Percentiles rank a stretch among this genome's conserved stretches.
phyloP scores from a whole-genome alignment of 2,888 invertebrate species.

The Noctua janthe region DNA sequence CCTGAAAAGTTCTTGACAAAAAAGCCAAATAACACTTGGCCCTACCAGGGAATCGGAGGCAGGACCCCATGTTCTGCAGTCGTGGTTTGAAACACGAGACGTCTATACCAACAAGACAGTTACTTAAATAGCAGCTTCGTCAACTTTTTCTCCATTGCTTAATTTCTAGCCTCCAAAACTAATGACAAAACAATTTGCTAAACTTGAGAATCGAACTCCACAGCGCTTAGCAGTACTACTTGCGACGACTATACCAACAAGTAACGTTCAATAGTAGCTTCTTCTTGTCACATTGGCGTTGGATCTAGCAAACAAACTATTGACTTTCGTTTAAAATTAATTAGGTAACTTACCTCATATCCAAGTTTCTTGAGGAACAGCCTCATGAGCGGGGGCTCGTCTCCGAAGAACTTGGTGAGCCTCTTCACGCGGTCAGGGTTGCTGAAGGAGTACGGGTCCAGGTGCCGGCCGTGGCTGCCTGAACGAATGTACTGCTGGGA shows the following conservation, averaged over 20 bases:
- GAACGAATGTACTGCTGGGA: slow-evolving; percentile 92
- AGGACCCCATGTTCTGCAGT: no score
- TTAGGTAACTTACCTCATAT: slow-evolving; percentile 92
- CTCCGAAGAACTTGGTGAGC: slow-evolving; percentile 97
- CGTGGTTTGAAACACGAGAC: neutral
- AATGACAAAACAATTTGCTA: neutral
- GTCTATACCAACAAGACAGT: neutral
- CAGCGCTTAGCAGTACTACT: neutral
- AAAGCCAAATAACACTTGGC: neutral
- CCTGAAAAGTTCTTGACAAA: neutral
- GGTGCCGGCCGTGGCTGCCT: slow-evolving; percentile 80
- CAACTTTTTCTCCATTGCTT: neutral
- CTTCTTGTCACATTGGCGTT: neutral
- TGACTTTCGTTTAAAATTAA: neutral
- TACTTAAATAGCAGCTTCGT: neutral
- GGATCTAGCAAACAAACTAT: neutral
- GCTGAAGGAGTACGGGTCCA: slow-evolving; percentile 93
- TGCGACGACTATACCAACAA: neutral
- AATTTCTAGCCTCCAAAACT: neutral
- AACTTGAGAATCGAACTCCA: neutral
- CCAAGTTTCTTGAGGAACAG: slow-evolving; percentile 97
- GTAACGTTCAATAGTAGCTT: neutral
- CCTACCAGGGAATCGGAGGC: neutral
- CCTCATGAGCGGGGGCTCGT: slow-evolving; percentile 97
- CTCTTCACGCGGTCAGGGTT: slow-evolving; percentile 97